Percentiles rank a stretch among this genome's conserved stretches.
Conservation (phyloP, 2,113 vertebrate genomes). For the Charina bottae region DNA sequence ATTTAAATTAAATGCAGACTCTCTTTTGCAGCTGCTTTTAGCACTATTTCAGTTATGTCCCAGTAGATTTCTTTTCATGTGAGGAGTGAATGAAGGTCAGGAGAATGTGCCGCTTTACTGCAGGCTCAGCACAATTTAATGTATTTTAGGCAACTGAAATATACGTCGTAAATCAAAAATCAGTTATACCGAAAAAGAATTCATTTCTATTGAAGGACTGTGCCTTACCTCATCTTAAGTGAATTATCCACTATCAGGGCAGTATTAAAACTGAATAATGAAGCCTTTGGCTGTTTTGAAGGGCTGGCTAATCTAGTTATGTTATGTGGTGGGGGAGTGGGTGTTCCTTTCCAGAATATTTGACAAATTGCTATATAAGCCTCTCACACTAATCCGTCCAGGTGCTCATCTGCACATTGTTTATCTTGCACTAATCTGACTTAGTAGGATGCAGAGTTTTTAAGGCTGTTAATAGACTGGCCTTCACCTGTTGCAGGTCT, state of each 20-base stretch:
- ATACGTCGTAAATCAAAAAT: slow-evolving; percentile 5
- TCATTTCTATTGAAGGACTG: slow-evolving; percentile 5
- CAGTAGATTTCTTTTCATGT: not conserved
- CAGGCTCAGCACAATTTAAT: slow-evolving; percentile 13
- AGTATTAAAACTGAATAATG: not conserved
- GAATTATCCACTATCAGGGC: not conserved
- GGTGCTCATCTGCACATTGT: not conserved
- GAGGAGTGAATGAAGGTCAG: not conserved
- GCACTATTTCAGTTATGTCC: slow-evolving; percentile 7
- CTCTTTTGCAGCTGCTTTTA: slow-evolving; percentile 3
- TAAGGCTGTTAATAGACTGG: not conserved
- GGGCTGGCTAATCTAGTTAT: not conserved
- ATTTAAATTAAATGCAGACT: slow-evolving; percentile 13
- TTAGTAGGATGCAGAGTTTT: not conserved
- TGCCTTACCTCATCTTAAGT: not conserved
- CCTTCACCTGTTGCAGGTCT: too few relatives aligned
- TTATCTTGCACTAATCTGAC: not conserved
- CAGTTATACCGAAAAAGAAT: not conserved
- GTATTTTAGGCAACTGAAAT: not conserved
- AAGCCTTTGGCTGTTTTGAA: not conserved
- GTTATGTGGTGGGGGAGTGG: not conserved
- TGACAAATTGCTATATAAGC: not conserved
- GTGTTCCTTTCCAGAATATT: not conserved
- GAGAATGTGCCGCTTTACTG: not conserved
- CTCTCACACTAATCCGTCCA: not conserved